phyloP scores from a whole-genome alignment of 2,888 invertebrate genomes.

The Callyntrura guangdongensis region DNA sequence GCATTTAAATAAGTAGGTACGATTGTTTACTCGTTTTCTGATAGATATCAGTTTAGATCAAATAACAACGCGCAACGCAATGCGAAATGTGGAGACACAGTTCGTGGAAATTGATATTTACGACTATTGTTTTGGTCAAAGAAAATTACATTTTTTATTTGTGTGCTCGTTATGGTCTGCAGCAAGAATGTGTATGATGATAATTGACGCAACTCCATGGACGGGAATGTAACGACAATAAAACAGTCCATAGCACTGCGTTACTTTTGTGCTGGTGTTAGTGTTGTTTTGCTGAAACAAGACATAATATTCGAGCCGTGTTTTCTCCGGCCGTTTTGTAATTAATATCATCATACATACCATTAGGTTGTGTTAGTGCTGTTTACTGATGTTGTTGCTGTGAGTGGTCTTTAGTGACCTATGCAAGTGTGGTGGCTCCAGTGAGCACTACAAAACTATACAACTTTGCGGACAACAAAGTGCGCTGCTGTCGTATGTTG shows the following conservation, averaged over 20 bases:
- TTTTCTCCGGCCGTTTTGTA: no score
- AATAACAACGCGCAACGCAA: neutral
- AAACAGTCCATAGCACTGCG: neutral
- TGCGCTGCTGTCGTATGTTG: slow-evolving; percentile 54
- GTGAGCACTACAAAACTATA: neutral
- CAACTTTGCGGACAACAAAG: neutral
- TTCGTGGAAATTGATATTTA: neutral
- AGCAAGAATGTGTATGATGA: neutral
- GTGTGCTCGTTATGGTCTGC: neutral
- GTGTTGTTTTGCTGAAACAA: neutral
- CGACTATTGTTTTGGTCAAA: neutral
- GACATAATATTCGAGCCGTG: no score
- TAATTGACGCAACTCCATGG: slow-evolving; percentile 51
- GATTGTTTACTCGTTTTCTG: neutral
- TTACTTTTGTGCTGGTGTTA: slow-evolving; percentile 2
- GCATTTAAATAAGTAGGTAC: no score
- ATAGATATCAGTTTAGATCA: neutral
- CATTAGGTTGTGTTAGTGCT: neutral
- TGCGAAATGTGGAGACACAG: neutral
- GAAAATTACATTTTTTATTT: neutral
- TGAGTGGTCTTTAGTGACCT: slow-evolving; percentile 62
- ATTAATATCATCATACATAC: neutral
- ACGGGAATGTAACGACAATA: slow-evolving; percentile 20
- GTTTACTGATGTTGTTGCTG: slow-evolving; percentile 6
- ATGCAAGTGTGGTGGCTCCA: neutral